Evolutionary conservation across 1,140 invertebrate genomes (phyloP).

Genomic region (Hyphantria cunea): DNA sequence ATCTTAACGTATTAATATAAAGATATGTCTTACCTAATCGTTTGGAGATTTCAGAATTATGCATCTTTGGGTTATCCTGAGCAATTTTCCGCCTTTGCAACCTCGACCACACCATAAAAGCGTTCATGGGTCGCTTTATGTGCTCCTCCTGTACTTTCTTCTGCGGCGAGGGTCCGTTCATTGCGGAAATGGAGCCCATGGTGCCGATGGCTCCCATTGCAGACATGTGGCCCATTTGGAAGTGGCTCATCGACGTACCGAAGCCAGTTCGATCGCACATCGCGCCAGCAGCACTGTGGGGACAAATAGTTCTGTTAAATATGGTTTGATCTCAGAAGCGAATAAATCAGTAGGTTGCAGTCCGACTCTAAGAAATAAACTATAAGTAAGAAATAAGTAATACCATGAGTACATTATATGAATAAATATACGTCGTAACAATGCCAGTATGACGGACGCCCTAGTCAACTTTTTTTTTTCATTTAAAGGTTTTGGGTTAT

Average conservation of each 20-base stretch:
- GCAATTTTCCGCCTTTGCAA: conserved; percentile 95
- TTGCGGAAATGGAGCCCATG: conserved; percentile 71
- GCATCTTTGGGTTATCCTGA: conserved; percentile 99
- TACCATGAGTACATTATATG: too few species aligned
- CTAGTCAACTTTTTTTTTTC: too few species aligned
- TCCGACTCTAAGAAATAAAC: too few species aligned
- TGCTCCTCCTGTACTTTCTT: conserved; percentile 88
- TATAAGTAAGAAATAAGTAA: too few species aligned
- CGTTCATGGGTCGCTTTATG: conserved; percentile 94
- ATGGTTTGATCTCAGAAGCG: too few species aligned
- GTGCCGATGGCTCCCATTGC: conserved; percentile 72
- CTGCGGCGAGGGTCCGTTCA: conserved; percentile 67
- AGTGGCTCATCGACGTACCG: conserved; percentile 69
- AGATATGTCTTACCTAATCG: conserved; percentile 94
- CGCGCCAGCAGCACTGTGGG: conserved; percentile 78
- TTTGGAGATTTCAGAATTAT: conserved; percentile 98
- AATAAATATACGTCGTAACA: too few species aligned
- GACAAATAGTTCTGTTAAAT: background rate
- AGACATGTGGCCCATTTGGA: conserved; percentile 73
- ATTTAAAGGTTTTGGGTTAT: too few species aligned
- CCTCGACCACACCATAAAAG: conserved; percentile 95
- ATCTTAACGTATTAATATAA: too few species aligned
- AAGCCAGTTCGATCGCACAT: conserved; percentile 77
- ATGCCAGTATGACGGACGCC: too few species aligned
- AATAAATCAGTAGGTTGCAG: too few species aligned